These are phyloP conservation scores for Palythoa caribaeorum DNA, from an alignment of 92 coral and sea anemone species.

Conservation along the genomic window DNA sequence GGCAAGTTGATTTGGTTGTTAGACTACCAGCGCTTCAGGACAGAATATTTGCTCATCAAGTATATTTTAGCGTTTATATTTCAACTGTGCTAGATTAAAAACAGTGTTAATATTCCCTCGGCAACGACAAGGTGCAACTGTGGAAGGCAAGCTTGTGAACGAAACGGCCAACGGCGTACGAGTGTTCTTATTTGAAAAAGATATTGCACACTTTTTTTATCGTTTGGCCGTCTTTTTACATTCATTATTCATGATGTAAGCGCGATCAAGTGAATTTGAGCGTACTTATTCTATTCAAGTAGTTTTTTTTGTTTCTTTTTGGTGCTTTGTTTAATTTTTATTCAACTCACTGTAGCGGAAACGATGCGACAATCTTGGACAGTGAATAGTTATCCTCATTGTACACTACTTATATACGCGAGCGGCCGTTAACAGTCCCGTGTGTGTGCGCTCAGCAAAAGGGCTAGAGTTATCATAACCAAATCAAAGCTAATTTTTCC, in stretches of 20 bases:
- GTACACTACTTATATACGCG: neutral
- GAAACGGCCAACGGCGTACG: slow-evolving; percentile 1
- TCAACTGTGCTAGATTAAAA: slow-evolving; percentile 14
- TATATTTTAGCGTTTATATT: slow-evolving; percentile 33
- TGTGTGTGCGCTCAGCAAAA: neutral
- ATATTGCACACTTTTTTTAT: slow-evolving; percentile 36
- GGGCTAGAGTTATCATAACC: slow-evolving; percentile 7
- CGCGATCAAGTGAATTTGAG: slow-evolving; percentile 28
- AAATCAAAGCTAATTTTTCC: slow-evolving; percentile 43
- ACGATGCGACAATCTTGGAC: slow-evolving; percentile 5
- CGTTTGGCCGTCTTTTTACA: slow-evolving; percentile 43
- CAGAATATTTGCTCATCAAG: slow-evolving; percentile 45
- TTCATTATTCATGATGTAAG: slow-evolving; percentile 47
- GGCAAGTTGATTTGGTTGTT: slow-evolving; percentile 39
- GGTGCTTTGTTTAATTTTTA: neutral
- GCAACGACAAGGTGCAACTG: slow-evolving; percentile 22
- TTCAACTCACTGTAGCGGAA: neutral
- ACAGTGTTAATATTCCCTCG: slow-evolving; percentile 31
- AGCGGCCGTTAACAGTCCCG: neutral
- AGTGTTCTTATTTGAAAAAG: slow-evolving; percentile 3
- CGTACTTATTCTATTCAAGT: slow-evolving; percentile 29
- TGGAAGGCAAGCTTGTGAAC: neutral
- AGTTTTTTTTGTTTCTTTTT: slow-evolving; percentile 15
- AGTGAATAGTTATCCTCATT: neutral
- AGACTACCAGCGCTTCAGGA: slow-evolving; percentile 35